A percentile compares a stretch with the other conserved stretches of the same genome.
Evolutionary conservation across 2,888 invertebrate genomes (phyloP).

Genomic region (Venusia cambrica): DNA sequence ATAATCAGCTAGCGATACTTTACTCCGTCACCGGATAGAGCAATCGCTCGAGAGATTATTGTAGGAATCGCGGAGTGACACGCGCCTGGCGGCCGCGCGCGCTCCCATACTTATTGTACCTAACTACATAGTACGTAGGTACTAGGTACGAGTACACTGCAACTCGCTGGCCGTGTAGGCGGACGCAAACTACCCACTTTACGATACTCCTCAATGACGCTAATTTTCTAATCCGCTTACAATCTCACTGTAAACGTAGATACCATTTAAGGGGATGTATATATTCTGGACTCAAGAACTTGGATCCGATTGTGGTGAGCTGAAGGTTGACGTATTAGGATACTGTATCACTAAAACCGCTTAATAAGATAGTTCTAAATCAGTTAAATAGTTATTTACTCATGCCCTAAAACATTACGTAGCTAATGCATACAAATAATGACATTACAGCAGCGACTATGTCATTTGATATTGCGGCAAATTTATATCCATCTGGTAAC

Average conservation of each 20-base stretch:
- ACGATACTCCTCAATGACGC: slow-evolving; percentile 42
- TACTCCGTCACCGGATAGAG: slow-evolving; percentile 78
- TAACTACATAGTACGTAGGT: too few relatives aligned
- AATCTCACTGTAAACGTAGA: slow-evolving; percentile 40
- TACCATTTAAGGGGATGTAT: slow-evolving; percentile 35
- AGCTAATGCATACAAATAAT: too few relatives aligned
- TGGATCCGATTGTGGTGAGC: slow-evolving; percentile 18
- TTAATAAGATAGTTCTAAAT: too few relatives aligned
- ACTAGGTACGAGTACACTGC: too few relatives aligned
- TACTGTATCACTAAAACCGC: too few relatives aligned
- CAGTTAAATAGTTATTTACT: too few relatives aligned
- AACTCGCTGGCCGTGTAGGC: too few relatives aligned
- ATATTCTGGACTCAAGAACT: slow-evolving; percentile 25
- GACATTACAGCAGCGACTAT: too few relatives aligned
- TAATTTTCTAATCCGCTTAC: slow-evolving; percentile 57
- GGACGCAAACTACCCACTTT: slow-evolving; percentile 46
- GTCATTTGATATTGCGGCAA: too few relatives aligned
- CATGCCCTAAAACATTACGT: too few relatives aligned
- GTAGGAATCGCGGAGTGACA: slow-evolving; percentile 64
- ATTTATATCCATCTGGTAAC: too few relatives aligned
- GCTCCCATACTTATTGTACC: too few relatives aligned
- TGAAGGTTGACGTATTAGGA: slow-evolving; percentile 33
- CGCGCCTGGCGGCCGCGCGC: slow-evolving; percentile 42
- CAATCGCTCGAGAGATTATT: slow-evolving; percentile 69
- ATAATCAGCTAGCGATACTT: slow-evolving; percentile 79